A percentile compares a stretch with the other conserved stretches of the same genome.
Conservation (phyloP, 2,888 invertebrate genomes). For the Tetragnatha montana region DNA sequence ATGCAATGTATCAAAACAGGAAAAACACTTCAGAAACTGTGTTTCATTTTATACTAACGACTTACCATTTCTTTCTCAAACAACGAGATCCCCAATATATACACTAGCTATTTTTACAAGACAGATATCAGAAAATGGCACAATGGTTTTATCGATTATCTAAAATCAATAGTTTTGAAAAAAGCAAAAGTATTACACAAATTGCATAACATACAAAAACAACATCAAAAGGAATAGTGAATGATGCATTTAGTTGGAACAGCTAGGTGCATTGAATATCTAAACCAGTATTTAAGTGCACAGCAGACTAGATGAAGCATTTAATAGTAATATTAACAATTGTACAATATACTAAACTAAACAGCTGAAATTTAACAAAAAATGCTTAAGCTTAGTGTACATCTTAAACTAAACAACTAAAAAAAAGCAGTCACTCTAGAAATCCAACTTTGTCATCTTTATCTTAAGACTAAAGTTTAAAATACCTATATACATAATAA, state of each 20-base stretch:
- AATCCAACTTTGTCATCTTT: slow-evolving; percentile 21
- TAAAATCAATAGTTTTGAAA: slow-evolving; percentile 42
- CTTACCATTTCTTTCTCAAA: slow-evolving; percentile 44
- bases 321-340: slow-evolving; percentile 45
- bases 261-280: slow-evolving; percentile 37
- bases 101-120: slow-evolving; percentile 58
- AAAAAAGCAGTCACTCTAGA: slow-evolving; percentile 8
- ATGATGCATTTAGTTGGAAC: slow-evolving; percentile 46
- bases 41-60: slow-evolving; percentile 39
- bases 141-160: slow-evolving; percentile 50
- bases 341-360: slow-evolving; percentile 16
- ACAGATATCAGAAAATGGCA: slow-evolving; percentile 66
- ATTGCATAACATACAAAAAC: slow-evolving; percentile 51
- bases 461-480: slow-evolving; percentile 6
- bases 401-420: slow-evolving; percentile 24
- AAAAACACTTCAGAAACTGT: slow-evolving; percentile 69
- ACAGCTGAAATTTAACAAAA: slow-evolving; percentile 10
- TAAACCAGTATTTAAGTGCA: slow-evolving; percentile 51
- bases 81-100: slow-evolving; percentile 34
- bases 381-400: slow-evolving; percentile 17
- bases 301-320: slow-evolving; percentile 62
- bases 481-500: slow-evolving; percentile 38
- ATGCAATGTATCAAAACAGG: slow-evolving; percentile 26
- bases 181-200: slow-evolving; percentile 52
- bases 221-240: slow-evolving; percentile 25